Base-by-base conservation (phyloP, 2,113 vertebrate genomes). In the Irena cyanogastra region DNA sequence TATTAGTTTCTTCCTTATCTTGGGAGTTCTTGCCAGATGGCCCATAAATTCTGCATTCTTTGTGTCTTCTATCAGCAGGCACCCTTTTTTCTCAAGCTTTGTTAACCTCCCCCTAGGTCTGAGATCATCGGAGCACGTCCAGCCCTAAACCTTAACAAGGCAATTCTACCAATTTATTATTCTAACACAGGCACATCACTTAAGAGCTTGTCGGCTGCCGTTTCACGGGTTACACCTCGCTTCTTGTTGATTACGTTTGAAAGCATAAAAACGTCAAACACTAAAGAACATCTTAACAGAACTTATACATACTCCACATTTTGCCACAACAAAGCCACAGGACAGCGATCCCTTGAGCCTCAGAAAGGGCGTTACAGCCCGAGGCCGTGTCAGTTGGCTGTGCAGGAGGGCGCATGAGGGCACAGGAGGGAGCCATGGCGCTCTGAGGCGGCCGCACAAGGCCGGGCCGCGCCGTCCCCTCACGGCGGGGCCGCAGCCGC, bases 401-500 rank as follows among this genome's bases (percentile, higher is more conserved):
- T 10, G 37, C 44, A 30, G 20, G 9, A 28, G 4, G 0, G 3
- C n/a, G n/a, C n/a, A n/a, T n/a, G n/a, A n/a, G n/a, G n/a, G n/a
- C n/a, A n/a, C 44, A 30, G 20, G 9, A 28, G 4, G 0, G 3
- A 65, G 7, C 6, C 17, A 0, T 0, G 11, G 21, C 9, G 20
- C 33, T 9, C 4, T 6, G 39, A 42, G 12, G 45, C 2, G 21
- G 21, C 26, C 0, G 45, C 28, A 11, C 9, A 9, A 6, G 13
- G 47, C 22, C 0, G 31, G n/a, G 8, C 2, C 10, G 2, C 33
- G 13, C n/a, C 0, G 0, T 5, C 60, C 22, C 74, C 90, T 41
- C 86, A 53, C 24, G 3, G 13, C 0, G 0, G 3, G 1, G 0
- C 0, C 23, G 5, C 45, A 0, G 3, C 82, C 94, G 13, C 85